These are phyloP conservation scores for Eleginops maclovinus DNA, from an alignment of 2,113 vertebrate genomes.

Conservation along the genomic window DNA sequence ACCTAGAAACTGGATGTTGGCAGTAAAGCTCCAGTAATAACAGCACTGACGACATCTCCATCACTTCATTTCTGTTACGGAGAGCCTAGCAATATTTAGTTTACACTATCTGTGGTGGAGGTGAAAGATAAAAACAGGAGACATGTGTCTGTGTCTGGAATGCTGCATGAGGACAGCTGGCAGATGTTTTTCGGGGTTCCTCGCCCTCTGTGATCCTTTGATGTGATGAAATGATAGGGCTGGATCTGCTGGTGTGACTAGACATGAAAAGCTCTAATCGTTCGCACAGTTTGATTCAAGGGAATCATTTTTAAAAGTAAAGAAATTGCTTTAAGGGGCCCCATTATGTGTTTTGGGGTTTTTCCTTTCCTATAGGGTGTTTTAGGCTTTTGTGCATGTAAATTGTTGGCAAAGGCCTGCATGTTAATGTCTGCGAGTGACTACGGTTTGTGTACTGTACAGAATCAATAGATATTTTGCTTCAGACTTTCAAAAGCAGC, in stretches of 20 bases:
- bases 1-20: not conserved
- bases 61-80: constrained; percentile 11
- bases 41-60: not conserved
- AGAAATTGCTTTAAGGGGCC: not conserved
- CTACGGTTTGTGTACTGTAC: not conserved
- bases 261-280: constrained; percentile 24
- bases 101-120: constrained; percentile 22
- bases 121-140: constrained; percentile 45
- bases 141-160: constrained; percentile 33
- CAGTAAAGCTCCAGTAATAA: not conserved
- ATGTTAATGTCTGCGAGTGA: not conserved
- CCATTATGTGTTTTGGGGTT: too few relatives aligned
- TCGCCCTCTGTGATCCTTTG: constrained; percentile 40
- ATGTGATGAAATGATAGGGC: constrained; percentile 44
- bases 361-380: too few relatives aligned
- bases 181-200: constrained; percentile 50
- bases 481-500: constrained; percentile 1
- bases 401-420: too few relatives aligned
- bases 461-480: not conserved
- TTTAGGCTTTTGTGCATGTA: too few relatives aligned
- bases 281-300: not conserved
- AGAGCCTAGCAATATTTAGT: constrained; percentile 45
- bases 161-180: constrained; percentile 53
- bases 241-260: constrained; percentile 26
- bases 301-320: not conserved